phyloP scores from a whole-genome alignment of 2,888 invertebrate species.

The Pammene fasciana region DNA sequence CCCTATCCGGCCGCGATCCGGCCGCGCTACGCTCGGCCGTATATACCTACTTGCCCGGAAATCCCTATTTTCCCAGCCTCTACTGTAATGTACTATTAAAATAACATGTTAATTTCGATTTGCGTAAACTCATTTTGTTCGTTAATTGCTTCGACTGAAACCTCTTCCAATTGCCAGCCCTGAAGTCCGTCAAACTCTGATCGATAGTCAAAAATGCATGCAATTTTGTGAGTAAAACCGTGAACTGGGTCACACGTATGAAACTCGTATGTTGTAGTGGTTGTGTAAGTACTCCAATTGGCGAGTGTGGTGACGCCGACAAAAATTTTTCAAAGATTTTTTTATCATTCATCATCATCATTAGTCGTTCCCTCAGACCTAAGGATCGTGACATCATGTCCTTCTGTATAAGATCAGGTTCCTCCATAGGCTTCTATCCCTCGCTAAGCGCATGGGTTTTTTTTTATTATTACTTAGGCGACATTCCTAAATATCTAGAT shows the following conservation, averaged over 20 bases:
- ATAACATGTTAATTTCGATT: constrained; percentile 1
- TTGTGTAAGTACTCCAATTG: constrained; percentile 14
- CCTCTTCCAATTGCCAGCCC: constrained; percentile 14
- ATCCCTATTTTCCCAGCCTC: too few species aligned
- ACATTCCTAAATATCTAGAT: too few species aligned
- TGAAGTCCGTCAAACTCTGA: constrained; percentile 20
- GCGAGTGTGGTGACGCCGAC: not conserved
- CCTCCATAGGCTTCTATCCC: too few species aligned
- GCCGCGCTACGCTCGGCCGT: too few species aligned
- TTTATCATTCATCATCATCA: too few species aligned
- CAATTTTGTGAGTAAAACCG: constrained; percentile 26
- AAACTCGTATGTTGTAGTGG: constrained; percentile 25
- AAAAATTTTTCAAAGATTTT: not conserved
- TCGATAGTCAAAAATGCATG: constrained; percentile 32
- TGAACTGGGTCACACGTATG: constrained; percentile 29
- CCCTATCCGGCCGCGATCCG: too few species aligned
- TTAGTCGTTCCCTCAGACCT: too few species aligned
- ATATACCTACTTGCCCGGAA: too few species aligned
- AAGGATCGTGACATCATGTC: too few species aligned
- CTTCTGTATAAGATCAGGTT: too few species aligned
- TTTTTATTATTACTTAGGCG: too few species aligned
- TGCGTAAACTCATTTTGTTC: not conserved
- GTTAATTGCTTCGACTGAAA: constrained; percentile 19
- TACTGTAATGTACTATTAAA: not conserved
- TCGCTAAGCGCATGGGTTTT: too few species aligned